Base-by-base conservation (phyloP, 1,140 invertebrate genomes). In the Atta texana region DNA sequence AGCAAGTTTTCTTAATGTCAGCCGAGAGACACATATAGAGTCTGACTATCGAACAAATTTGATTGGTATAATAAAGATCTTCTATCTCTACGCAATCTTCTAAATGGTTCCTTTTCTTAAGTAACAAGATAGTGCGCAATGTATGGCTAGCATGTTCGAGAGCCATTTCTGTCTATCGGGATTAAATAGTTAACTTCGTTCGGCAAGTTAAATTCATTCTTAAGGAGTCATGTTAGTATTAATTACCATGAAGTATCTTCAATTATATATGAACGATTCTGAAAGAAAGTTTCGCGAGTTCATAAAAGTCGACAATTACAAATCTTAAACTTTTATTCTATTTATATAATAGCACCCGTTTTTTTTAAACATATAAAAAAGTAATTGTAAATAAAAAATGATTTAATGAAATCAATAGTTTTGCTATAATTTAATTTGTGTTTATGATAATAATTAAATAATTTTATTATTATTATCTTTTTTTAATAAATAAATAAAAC, bases 141-240 rank as follows among this genome's bases (percentile, higher is more conserved):
- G 21, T 24, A 44, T 59, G 34, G 34, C 3, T 61, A 77, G 16
- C 74, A 28, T 44, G 57, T 76, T 76, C 7, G 21, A 76, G 16
- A 77, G 34, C 21, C 44, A 77, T 64, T 77, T 55, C 39, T 44
- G 16, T 10, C 21, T 44, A 64, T 63, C 34, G 10, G 24, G 18
- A 64, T 77, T n/a, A 64, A 44, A 77, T 28, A 44, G 39, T 77
- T 63, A 31, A 64, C 39, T 77, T 64, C 2, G 57, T 6, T 44
- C 39, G 34, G 1, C 7, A 61, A 76, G 55, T 64, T 77, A 64
- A 77, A 77, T 77, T 18, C 16, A 64, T 64, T 77, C 34, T 77
- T 64, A 21, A 18, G 31, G 16, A 63, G 14, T 77, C 34, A 77
- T 63, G 3, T 61, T 61, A 24, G 16, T n/a, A 61, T 77, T 77